These are phyloP conservation scores for Salminus brasiliensis DNA, from an alignment of 2,113 vertebrate species.

Conservation along the genomic window DNA sequence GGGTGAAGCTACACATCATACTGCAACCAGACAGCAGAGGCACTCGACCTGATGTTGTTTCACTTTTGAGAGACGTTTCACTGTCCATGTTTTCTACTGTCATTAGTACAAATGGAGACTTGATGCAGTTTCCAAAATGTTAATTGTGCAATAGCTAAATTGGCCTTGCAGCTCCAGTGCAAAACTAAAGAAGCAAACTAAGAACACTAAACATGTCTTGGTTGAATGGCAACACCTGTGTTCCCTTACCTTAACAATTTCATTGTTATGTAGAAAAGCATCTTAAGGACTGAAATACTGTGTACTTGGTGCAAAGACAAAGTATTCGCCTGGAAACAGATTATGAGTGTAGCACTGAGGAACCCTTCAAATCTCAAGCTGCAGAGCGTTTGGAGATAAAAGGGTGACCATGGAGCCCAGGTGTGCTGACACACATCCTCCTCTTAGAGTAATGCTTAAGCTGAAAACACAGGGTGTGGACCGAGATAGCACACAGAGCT, in stretches of 20 bases:
- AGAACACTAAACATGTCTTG: neutral
- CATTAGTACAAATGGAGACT: too few species aligned
- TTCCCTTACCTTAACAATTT: too few species aligned
- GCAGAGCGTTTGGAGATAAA: neutral
- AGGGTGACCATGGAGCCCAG: neutral
- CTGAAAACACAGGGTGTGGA: neutral
- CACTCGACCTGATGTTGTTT: too few species aligned
- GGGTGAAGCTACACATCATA: too few species aligned
- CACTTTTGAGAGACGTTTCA: too few species aligned
- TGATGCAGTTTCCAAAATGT: too few species aligned
- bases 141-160: too few species aligned
- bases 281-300: neutral
- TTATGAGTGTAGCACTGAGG: neutral
- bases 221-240: too few species aligned
- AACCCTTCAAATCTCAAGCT: constrained; percentile 8
- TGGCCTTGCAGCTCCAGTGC: neutral
- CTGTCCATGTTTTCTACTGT: too few species aligned
- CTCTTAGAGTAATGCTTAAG: constrained; percentile 1
- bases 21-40: too few species aligned
- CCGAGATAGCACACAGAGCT: constrained; percentile 1
- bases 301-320: too few species aligned
- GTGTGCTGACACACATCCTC: constrained; percentile 11
- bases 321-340: neutral
- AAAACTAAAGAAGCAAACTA: neutral
- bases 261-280: too few species aligned